Conservation (phyloP, 1,140 invertebrate genomes). For the Babylonia areolata region DNA sequence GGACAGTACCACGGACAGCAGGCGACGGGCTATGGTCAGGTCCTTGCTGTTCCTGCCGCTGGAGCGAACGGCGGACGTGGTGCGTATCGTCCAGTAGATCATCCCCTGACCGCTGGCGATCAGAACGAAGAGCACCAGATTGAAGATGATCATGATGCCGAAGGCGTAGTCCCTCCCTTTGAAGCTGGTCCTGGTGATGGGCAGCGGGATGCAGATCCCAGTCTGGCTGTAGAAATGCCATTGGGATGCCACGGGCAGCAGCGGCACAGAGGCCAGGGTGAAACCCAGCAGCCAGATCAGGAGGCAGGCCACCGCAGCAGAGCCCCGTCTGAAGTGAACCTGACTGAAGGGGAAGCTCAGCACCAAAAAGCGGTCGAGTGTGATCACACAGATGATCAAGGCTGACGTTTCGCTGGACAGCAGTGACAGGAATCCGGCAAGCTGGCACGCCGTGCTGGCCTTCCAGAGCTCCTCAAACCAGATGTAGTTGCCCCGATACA, state of each 20-base stretch:
- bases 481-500: conserved; percentile 57
- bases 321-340: conserved; percentile 34
- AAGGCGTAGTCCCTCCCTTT: conserved; percentile 50
- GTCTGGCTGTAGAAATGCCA: conserved; percentile 52
- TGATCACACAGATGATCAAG: conserved; percentile 55
- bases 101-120: conserved; percentile 46
- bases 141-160: conserved; percentile 51
- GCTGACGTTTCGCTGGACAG: conserved; percentile 60
- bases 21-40: conserved; percentile 41
- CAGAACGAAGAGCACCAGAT: conserved; percentile 46
- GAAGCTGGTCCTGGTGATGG: conserved; percentile 34
- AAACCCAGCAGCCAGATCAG: conserved; percentile 37
- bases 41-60: conserved; percentile 35
- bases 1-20: conserved; percentile 42
- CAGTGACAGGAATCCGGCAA: conserved; percentile 59
- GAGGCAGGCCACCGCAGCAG: neutral
- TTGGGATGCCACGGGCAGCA: conserved; percentile 26
- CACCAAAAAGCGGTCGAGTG: conserved; percentile 50
- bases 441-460: conserved; percentile 50
- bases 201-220: conserved; percentile 50
- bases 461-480: conserved; percentile 54
- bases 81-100: conserved; percentile 46
- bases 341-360: conserved; percentile 31
- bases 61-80: neutral
- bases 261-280: conserved; percentile 35